Base-by-base conservation (phyloP, 2,113 vertebrate species). In the Lophochroa leadbeateri region DNA sequence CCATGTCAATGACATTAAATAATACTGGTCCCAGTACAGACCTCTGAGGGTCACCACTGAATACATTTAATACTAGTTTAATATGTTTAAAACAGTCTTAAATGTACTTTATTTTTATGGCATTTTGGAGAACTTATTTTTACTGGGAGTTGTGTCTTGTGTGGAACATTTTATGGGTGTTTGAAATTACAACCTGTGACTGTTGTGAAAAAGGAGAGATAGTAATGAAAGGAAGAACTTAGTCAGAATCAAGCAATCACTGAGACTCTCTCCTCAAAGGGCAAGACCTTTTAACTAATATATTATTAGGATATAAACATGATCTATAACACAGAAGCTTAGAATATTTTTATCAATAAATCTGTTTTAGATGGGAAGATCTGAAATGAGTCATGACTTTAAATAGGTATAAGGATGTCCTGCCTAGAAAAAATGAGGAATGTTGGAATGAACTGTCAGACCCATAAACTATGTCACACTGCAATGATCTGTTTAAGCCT, bases 21-120 rank as follows among this genome's bases (percentile, higher is more conserved):
- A n/a, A 29, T 9, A 9, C 8, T 2, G 0, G 6, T 46, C 28
- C 5, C 1, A 4, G 27, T 11, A 41, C 2, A 9, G 10, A 41
- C 21, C 43, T 18, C 44, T 47, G 63, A 76, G 29, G 18, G 10
- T 2, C 25, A 20, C 7, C 13, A 18, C 7, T 58, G 50, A 52
- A 52, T 17, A 52, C 57, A 58, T 58, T 58, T 58, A 35, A 58
- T 35, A 58, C 14, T 33, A n/a, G 37, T 50, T 87, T 43, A 47
- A 78, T 35, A 15, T 0, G 17, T 57, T 61, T 72, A 28, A 61
- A 28, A 17, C 78, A n/a, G n/a, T 35, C 23, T 31, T 60, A 29
- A 60, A 43, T 57, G 5, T 67, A 33, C 16, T 69, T 81, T 41
- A 35, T 1, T 60, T 72, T 72, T 5, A 44, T 61, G 8, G 11